Base-by-base conservation (phyloP, 2,113 vertebrate genomes). In the Neomonachus schauinslandi region DNA sequence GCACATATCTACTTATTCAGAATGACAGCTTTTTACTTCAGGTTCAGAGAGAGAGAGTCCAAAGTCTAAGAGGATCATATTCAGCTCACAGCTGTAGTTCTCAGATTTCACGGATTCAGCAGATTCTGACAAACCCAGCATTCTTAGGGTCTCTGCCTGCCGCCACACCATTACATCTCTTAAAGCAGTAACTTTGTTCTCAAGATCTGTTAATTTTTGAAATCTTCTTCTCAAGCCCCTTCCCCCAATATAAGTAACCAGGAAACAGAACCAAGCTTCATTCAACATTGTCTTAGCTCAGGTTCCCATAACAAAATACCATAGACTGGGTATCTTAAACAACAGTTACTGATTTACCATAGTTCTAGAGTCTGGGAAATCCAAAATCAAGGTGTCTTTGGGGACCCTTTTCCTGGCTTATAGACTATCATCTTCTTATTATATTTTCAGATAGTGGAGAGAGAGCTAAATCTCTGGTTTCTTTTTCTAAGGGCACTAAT, bases 91-190 rank as follows among this genome's bases (percentile, higher is more conserved):
- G 81, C 82, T 82, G 33, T 33, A 81, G 46, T 93, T 98, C 95
- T 97, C 93, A 88, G 26, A 85, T 98, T 97, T 79, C 95, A 96
- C 76, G 51, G 76, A 93, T 39, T 33, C 91, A 94, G 89, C 97
- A 96, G 90, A 95, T 96, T 95, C 93, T 94, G n/a, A 86, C 39
- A 92, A 77, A 84, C 59, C 3, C 14, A 80, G 53, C 51, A 55
- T 55, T 92, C 39, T 84, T 76, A n/a, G 9, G 63, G 39, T 77
- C 49, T 77, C 49, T 51, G 36, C 26, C 85, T 93, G 22, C 57
- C 36, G 18, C 36, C 22, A 76, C 19, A 42, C 76, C 57, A 65
- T 51, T 81, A 55, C 93, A 94, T 69, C 33, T 57, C 67, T 94
- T 82, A 87, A 61, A 74, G 51, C 26, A 24, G 3, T 83, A 81